These are phyloP conservation scores for Stenchaetothrips biformis DNA, from an alignment of 2,888 invertebrate species.

Conservation along the genomic window DNA sequence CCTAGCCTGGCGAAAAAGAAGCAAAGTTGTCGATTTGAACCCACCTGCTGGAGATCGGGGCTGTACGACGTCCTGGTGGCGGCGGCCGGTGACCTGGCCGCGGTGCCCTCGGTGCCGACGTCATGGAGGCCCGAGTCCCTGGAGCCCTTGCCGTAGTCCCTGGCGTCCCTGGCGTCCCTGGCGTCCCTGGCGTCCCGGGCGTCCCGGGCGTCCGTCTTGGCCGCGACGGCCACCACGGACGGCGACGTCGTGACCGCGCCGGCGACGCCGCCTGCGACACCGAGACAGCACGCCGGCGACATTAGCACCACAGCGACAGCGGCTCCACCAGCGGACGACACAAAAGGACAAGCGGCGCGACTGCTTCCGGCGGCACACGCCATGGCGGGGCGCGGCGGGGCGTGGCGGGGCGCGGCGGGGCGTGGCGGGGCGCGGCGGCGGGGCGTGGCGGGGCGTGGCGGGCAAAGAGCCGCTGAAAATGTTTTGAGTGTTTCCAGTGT, in stretches of 20 bases:
- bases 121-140: slow-evolving; percentile 1
- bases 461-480: too few relatives aligned
- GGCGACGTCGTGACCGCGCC: background rate
- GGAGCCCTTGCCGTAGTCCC: background rate
- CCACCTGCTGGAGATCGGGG: background rate
- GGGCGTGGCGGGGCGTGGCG: too few relatives aligned
- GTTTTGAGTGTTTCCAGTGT: too few relatives aligned
- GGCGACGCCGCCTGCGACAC: background rate
- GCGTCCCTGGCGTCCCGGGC: too few relatives aligned
- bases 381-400: too few relatives aligned
- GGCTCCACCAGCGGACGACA: background rate
- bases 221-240: background rate
- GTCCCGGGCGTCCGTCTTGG: background rate
- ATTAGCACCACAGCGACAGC: background rate
- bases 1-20: too few relatives aligned
- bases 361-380: too few relatives aligned
- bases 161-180: background rate
- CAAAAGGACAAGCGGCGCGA: background rate
- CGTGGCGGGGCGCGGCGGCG: too few relatives aligned
- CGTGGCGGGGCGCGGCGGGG: too few relatives aligned
- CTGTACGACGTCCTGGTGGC: background rate
- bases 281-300: background rate
- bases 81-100: background rate
- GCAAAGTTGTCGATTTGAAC: background rate
- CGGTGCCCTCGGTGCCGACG: background rate